Percentiles rank a stretch among this genome's conserved stretches.
These are phyloP conservation scores for Heptranchias perlo DNA, from an alignment of 2,113 vertebrate species.

Conservation along the genomic window DNA sequence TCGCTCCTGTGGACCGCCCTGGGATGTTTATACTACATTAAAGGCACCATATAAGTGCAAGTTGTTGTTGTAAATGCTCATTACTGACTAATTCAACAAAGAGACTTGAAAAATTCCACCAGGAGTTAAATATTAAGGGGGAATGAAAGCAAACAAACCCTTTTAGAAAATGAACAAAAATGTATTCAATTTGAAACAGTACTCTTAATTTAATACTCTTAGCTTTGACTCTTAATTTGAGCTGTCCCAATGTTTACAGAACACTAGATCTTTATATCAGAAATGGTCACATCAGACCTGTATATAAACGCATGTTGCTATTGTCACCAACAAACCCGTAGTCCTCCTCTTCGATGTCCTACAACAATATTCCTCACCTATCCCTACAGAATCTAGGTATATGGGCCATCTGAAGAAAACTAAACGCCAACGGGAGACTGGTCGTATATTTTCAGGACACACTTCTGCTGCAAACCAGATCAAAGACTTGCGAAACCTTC, in stretches of 20 bases:
- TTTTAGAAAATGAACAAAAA: not conserved
- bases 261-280: not conserved
- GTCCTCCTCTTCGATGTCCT: too few species aligned
- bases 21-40: too few species aligned
- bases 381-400: too few species aligned
- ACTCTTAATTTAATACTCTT: not conserved
- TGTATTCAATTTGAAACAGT: not conserved
- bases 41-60: too few species aligned
- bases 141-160: not conserved
- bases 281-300: too few species aligned
- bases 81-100: not conserved
- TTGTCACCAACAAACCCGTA: too few species aligned
- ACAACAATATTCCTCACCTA: too few species aligned
- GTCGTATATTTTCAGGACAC: not conserved
- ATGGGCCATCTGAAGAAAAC: not conserved
- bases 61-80: too few species aligned
- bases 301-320: too few species aligned
- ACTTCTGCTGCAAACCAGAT: not conserved
- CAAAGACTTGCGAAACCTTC: not conserved
- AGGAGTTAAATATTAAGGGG: not conserved
- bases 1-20: not conserved
- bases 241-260: not conserved
- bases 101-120: not conserved
- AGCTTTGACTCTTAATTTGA: not conserved
- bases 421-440: not conserved